phyloP scores from a whole-genome alignment of 2,113 vertebrate species.

The Epinephelus fuscoguttatus region DNA sequence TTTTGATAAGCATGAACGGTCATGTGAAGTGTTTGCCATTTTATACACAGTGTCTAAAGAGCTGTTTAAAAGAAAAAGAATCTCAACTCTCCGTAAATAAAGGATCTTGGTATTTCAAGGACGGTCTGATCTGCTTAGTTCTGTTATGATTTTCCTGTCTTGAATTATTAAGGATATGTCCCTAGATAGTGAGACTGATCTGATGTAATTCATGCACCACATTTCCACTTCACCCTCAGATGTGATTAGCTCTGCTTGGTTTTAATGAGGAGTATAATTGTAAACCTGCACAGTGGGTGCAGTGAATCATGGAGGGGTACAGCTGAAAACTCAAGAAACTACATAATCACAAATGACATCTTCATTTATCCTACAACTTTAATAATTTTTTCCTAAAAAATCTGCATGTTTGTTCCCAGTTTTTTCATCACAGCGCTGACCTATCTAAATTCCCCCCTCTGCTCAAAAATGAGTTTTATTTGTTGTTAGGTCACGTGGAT shows the following conservation, averaged over 20 bases:
- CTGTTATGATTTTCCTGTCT: not conserved
- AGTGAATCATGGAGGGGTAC: not conserved
- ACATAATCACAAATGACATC: not conserved
- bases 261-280: conserved; percentile 24
- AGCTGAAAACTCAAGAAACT: not conserved
- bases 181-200: conserved; percentile 1
- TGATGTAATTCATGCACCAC: conserved; percentile 34
- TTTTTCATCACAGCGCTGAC: not conserved
- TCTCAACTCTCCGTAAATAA: not conserved
- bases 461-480: not conserved
- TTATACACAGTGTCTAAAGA: not conserved
- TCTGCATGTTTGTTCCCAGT: not conserved
- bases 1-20: not conserved
- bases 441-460: not conserved
- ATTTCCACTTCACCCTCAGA: conserved; percentile 14
- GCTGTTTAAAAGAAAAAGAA: not conserved
- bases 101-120: not conserved
- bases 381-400: not conserved
- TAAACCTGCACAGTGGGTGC: not conserved
- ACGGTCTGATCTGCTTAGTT: not conserved
- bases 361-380: not conserved
- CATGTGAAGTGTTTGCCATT: not conserved
- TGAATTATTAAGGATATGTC: not conserved
- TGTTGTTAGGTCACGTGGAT: too few relatives aligned
- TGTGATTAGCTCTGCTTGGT: conserved; percentile 4